Base-by-base conservation (phyloP, 2,888 invertebrate species). In the Sturmia bella region DNA sequence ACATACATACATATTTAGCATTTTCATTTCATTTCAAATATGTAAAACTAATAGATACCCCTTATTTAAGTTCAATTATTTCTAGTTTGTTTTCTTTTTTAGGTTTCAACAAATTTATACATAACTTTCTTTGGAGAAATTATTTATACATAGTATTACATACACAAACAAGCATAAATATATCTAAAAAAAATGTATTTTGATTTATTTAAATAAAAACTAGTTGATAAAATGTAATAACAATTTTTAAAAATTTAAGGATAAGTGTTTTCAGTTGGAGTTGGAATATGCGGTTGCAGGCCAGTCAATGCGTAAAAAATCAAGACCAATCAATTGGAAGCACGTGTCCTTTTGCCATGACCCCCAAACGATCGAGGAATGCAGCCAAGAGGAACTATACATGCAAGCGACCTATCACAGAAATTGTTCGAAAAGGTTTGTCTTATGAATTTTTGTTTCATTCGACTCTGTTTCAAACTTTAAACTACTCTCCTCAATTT, bases 131-230 rank as follows among this genome's bases (percentile, higher is more conserved):
- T 77, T 69, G 72, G 54, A 76, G 61, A 63, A 74, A 70, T 66
- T 61, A 69, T 78, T 74, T 73, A 79, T 82, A 74, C 64, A 82
- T 70, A 78, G 82, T 79, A 82, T 75, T 75, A 79, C 70, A 70
- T 43, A n/a, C n/a, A n/a, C n/a, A n/a, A n/a, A n/a, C n/a, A n/a
- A n/a, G n/a, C n/a, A n/a, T n/a, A n/a, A n/a, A n/a, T n/a, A n/a
- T n/a, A n/a, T n/a, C n/a, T n/a, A n/a, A n/a, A n/a, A 48, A 48
- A 74, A 78, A 73, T 75, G 48, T 82, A 75, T 79, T 82, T 79
- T 57, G 21, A 74, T 21, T 64, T 59, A 81, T 59, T 59, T 64
- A 77, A 77, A 64, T 73, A 56, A 77, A 70, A 72, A 72, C 37
- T 54, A 54, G 48, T 56, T 63, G 15, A 39, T 45, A 32, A 19